phyloP scores from a whole-genome alignment of 2,797 vertebrate species.

The Cynodonichthys magdalenae region DNA sequence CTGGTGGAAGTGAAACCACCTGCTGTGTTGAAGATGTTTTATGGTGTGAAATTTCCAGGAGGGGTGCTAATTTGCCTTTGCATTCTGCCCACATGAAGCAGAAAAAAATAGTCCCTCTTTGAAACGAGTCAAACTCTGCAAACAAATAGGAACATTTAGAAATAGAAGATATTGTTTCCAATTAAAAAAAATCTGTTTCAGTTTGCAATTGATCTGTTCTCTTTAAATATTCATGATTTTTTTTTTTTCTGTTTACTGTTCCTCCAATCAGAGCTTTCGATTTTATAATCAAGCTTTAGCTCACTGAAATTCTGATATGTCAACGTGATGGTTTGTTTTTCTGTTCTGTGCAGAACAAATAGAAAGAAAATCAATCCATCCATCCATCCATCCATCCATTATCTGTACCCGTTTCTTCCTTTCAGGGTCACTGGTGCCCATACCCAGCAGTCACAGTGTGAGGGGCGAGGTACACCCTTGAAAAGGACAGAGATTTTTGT shows the following conservation, averaged over 20 bases:
- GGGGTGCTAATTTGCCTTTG: conserved; percentile 57
- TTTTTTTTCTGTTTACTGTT: background rate
- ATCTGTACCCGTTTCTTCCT: no score
- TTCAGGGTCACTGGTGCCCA: no score
- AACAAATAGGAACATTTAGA: conserved; percentile 39
- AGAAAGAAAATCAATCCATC: conserved; percentile 7
- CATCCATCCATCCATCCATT: no score
- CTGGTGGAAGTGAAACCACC: conserved; percentile 54
- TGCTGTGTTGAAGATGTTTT: conserved; percentile 60
- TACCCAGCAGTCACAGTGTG: no score
- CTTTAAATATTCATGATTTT: no score
- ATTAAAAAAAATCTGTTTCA: background rate
- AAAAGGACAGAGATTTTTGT: no score
- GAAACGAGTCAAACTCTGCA: conserved; percentile 39
- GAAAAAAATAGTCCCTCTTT: conserved; percentile 41
- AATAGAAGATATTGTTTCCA: no score
- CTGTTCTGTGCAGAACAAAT: conserved; percentile 18
- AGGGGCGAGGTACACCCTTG: no score
- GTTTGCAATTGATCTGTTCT: background rate
- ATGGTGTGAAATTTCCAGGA: conserved; percentile 61
- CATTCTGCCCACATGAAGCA: conserved; percentile 35
- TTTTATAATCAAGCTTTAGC: background rate
- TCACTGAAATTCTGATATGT: conserved; percentile 1
- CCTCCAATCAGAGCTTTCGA: background rate
- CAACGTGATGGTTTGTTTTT: conserved; percentile 9